Conservation (phyloP, 1,140 invertebrate species). For the Penaeus japonicus region DNA sequence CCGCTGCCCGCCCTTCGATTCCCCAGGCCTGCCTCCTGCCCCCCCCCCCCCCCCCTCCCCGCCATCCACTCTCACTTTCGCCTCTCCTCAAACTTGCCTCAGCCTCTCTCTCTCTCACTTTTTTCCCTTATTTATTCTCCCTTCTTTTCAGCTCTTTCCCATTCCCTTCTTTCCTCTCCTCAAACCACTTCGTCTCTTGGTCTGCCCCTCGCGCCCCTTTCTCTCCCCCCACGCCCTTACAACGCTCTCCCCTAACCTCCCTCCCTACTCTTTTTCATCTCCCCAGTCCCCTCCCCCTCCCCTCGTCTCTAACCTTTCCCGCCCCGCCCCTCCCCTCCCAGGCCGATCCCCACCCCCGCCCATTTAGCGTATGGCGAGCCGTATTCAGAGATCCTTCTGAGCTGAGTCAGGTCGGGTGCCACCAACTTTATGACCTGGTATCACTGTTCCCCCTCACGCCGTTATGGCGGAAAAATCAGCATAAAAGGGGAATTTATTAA, state of each 20-base stretch:
- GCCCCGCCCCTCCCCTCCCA: neutral
- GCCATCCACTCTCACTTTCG: neutral
- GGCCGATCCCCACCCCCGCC: no score
- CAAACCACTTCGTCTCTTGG: neutral
- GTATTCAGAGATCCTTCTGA: neutral
- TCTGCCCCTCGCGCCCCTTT: neutral
- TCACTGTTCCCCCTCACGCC: conserved; percentile 36
- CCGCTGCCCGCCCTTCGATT: no score
- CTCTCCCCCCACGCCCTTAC: neutral
- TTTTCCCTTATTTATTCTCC: neutral
- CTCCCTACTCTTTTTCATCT: neutral
- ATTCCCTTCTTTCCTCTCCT: no score
- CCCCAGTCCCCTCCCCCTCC: neutral
- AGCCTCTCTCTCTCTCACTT: neutral
- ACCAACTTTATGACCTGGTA: conserved; percentile 33
- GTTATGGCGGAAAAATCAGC: conserved; percentile 48
- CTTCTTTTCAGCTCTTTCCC: neutral
- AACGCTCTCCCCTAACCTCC: neutral
- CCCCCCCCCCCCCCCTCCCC: neutral
- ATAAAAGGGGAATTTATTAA: conserved; percentile 50
- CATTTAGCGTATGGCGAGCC: no score
- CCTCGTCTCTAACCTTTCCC: neutral
- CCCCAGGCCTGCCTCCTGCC: no score
- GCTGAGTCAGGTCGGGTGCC: neutral
- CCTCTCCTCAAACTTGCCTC: no score